These are phyloP conservation scores for Champsocephalus esox DNA, from an alignment of 2,797 vertebrate genomes.

Conservation along the genomic window DNA sequence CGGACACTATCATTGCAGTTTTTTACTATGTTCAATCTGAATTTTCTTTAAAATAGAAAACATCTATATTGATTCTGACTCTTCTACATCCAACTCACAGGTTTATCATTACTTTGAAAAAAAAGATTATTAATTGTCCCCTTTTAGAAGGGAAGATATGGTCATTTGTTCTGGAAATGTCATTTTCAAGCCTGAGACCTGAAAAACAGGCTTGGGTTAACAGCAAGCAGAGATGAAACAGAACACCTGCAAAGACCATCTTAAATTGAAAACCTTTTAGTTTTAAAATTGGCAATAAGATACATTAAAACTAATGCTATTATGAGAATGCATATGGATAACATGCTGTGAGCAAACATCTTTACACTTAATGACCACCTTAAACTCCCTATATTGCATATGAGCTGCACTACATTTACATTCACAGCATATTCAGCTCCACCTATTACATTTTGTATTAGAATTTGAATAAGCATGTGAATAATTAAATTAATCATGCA, in stretches of 20 bases:
- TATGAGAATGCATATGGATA: conserved; percentile 4
- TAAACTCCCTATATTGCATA: neutral
- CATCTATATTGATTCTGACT: too few relatives aligned
- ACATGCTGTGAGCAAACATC: conserved; percentile 20
- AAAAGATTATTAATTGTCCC: too few relatives aligned
- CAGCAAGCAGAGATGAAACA: neutral
- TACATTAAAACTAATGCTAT: neutral
- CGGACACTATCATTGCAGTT: too few relatives aligned
- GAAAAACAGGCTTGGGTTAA: neutral
- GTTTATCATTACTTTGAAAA: too few relatives aligned
- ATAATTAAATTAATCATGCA: conserved; percentile 17
- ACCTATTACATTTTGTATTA: conserved; percentile 10
- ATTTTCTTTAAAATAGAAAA: too few relatives aligned
- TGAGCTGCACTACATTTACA: neutral
- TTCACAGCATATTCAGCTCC: neutral
- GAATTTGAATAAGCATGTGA: conserved; percentile 17
- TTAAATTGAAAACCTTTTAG: neutral
- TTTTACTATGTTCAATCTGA: too few relatives aligned
- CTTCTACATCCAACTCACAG: too few relatives aligned
- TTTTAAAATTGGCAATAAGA: neutral
- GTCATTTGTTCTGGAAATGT: too few relatives aligned
- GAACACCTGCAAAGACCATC: neutral
- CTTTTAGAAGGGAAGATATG: too few relatives aligned
- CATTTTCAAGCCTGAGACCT: too few relatives aligned
- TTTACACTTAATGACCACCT: neutral